phyloP scores from a whole-genome alignment of 2,888 invertebrate species.

The Thecocarcelia acutangulata region DNA sequence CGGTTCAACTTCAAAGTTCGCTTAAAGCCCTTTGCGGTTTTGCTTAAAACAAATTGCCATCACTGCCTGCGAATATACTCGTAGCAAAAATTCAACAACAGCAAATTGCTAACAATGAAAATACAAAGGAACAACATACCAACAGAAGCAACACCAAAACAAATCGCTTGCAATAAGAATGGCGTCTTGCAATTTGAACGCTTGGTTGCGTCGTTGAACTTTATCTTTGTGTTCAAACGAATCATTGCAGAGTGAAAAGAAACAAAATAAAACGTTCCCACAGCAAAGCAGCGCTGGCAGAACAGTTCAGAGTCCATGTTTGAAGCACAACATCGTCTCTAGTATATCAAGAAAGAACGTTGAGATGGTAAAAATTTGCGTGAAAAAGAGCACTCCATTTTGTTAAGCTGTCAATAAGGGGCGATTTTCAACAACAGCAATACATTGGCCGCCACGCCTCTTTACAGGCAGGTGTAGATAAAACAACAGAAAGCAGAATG shows the following conservation, averaged over 20 bases:
- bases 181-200: slow-evolving; percentile 63
- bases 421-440: slow-evolving; percentile 52
- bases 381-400: slow-evolving; percentile 67
- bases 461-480: slow-evolving; percentile 50
- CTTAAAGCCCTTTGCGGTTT: no score
- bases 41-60: slow-evolving; percentile 17
- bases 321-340: not conserved
- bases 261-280: slow-evolving; percentile 11
- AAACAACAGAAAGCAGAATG: not conserved
- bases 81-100: slow-evolving; percentile 42
- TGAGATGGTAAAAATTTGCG: slow-evolving; percentile 54
- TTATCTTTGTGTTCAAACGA: slow-evolving; percentile 46
- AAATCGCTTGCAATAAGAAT: slow-evolving; percentile 45
- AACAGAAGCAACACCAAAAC: slow-evolving; percentile 17
- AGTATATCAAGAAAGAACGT: not conserved
- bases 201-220: slow-evolving; percentile 55
- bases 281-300: slow-evolving; percentile 17
- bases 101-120: slow-evolving; percentile 49
- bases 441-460: slow-evolving; percentile 48
- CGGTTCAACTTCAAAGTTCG: no score
- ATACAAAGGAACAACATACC: slow-evolving; percentile 26
- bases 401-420: slow-evolving; percentile 66
- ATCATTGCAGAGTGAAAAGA: slow-evolving; percentile 31
- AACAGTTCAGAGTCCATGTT: slow-evolving; percentile 14
- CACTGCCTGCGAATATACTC: not conserved